phyloP scores from a whole-genome alignment of 2,888 invertebrate genomes.

The Latheticus oryzae region DNA sequence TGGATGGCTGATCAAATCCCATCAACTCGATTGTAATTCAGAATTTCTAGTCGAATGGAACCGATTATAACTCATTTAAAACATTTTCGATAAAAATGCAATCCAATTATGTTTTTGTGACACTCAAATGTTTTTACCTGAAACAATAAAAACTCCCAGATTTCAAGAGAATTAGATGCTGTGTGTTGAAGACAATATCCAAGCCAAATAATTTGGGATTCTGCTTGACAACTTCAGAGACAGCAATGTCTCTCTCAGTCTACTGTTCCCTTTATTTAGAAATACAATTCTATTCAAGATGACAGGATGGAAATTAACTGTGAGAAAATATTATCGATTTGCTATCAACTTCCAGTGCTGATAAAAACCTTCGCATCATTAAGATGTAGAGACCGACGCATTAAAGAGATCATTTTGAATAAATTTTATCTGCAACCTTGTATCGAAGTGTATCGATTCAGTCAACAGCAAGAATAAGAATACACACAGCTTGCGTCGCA shows the following conservation, averaged over 20 bases:
- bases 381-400: constrained; percentile 3
- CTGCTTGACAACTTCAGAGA: too few species aligned
- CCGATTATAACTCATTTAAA: neutral
- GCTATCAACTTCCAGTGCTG: constrained; percentile 9
- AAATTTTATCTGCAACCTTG: constrained; percentile 9
- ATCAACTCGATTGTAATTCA: constrained; percentile 21
- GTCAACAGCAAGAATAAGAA: neutral
- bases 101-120: too few species aligned
- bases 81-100: too few species aligned
- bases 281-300: too few species aligned
- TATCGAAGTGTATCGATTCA: constrained; percentile 15
- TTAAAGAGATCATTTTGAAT: constrained; percentile 22
- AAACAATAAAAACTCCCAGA: too few species aligned
- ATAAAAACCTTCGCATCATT: constrained; percentile 22
- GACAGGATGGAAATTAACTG: constrained; percentile 25
- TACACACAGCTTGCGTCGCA: too few species aligned
- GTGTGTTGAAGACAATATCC: too few species aligned
- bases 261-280: too few species aligned
- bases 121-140: too few species aligned
- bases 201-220: too few species aligned
- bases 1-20: constrained; percentile 20
- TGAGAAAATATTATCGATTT: constrained; percentile 26
- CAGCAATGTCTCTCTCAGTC: too few species aligned
- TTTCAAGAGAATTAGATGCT: too few species aligned
- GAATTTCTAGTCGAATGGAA: constrained; percentile 10